phyloP scores from a whole-genome alignment of 2,113 vertebrate genomes.

The Gracilinanus agilis region DNA sequence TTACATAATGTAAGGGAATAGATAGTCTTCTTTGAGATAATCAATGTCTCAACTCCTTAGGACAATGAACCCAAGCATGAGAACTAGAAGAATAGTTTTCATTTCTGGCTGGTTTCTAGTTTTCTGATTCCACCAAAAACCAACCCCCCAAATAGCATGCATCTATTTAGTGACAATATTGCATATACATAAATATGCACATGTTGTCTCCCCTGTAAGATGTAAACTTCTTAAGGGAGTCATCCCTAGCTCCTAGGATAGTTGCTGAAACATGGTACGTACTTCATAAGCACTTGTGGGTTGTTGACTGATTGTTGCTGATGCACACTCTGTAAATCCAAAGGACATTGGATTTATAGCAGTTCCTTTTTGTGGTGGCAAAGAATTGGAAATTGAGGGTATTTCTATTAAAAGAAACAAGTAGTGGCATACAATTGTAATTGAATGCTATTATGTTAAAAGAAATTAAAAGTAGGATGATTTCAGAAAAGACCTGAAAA shows the following conservation, averaged over 20 bases:
- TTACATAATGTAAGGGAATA: conserved; percentile 17
- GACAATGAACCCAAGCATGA: background rate
- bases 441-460: too few relatives aligned
- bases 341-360: background rate
- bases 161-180: background rate
- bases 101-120: background rate
- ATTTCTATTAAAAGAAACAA: too few relatives aligned
- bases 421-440: too few relatives aligned
- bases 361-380: too few relatives aligned
- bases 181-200: background rate
- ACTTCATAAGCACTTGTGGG: background rate
- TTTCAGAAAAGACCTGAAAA: too few relatives aligned
- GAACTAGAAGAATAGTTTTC: background rate
- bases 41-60: background rate
- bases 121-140: background rate
- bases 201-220: background rate
- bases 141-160: background rate
- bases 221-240: background rate
- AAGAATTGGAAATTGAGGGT: too few relatives aligned
- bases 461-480: too few relatives aligned
- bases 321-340: background rate
- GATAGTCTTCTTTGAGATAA: background rate
- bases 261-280: background rate
- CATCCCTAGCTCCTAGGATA: background rate
- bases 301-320: background rate